Evolutionary conservation across 2,888 invertebrate genomes (phyloP), one percentile per base, ranked within the genome.

Genomic region (Lordiphosa fenestrarum): DNA sequence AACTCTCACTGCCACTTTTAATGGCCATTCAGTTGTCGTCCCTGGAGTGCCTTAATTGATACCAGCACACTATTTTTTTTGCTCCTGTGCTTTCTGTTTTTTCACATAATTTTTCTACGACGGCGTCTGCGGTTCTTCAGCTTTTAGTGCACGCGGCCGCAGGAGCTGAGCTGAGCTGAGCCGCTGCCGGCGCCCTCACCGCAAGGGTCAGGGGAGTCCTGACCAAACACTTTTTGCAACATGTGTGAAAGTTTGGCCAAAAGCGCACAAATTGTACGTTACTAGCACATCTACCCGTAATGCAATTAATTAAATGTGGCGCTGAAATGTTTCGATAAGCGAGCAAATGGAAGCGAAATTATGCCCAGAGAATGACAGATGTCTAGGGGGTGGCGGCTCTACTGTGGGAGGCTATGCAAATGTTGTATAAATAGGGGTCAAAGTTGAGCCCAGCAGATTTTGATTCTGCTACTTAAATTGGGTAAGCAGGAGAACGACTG

Each of bases 1-100:
- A 48, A 23, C 23, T 25, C n/a, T 13, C 49, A 33, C 33, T 49
- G 55, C 48, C 23, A 55, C 58, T 59, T 56, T 63, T 63, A 63
- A 63, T 63, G 54, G 54, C 46, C 49, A 63, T 62, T 63, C 50
- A 39, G 53, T 35, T 35, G 25, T 37, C 35, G 54, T 70, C 80
- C 68, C 73, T 44, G 47, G 69, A 60, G 75, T 59, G 58, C 66
- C 80, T 78, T 75, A 75, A 78, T 75, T 75, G 75, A 75, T 75
- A 61, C 67, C 48, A 69, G 53, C 53, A 61, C 58, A n/a, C 23
- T 15, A 35, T 48, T 53, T 60, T 61, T 47, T 37, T 46, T 46
- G n/a, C 23, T 12, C 15, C 15, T 15, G 15, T 15, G 15, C 30
- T 42, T 15, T 4, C 30, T 30, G 12, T 15, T 39, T 12, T 9